Base-by-base conservation (phyloP, 2,888 invertebrate genomes). In the Caenorhabditis auriculariae region DNA sequence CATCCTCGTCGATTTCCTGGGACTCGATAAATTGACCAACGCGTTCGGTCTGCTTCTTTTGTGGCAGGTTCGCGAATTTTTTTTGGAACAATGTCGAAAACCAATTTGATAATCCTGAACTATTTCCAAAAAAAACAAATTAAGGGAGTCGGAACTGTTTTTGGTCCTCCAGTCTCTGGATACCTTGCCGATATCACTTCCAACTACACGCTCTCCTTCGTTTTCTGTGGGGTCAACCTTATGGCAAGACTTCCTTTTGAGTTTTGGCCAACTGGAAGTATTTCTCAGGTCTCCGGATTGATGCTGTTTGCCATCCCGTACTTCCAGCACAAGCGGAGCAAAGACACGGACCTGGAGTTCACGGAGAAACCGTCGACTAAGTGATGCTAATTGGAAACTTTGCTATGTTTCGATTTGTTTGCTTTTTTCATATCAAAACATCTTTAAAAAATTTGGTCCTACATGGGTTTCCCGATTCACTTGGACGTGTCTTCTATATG, bases 1-100 rank as follows among this genome's bases (percentile, higher is more conserved):
- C 82, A 93, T 98, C 82, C 87, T 98, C 65, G 96, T 96, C 74
- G 95, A 98, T 83, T 86, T 96, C 39, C 87, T 98, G 42, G 96
- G 96, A 2, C 85, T 98, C 82, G 94, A 95, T 82, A 91, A 90
- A 83, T 85, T 98, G 74, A 96, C 96, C 46, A 96, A 93, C 83
- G 94, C 95, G 47, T 98, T 96, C 84, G 98, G 98, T 9, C 87
- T 98, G 63, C 86, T 98, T 54, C 93, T 95, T 77, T 85, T 98
- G 75, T 94, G 94, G 87, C 80, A 71, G 58, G 57, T 57, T 21
- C 6, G 23, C 1, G 21, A 21, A 26, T 12, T 12, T 41, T 17
- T 17, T 1, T 12, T n/a, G 42, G 21, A 42, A 17, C 12, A n/a
- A 12, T 12, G 9, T 35, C 35, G 35, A 15, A 35, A 15, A 15